phyloP scores from a whole-genome alignment of 2,888 invertebrate genomes.

The Teleiodes luculella region DNA sequence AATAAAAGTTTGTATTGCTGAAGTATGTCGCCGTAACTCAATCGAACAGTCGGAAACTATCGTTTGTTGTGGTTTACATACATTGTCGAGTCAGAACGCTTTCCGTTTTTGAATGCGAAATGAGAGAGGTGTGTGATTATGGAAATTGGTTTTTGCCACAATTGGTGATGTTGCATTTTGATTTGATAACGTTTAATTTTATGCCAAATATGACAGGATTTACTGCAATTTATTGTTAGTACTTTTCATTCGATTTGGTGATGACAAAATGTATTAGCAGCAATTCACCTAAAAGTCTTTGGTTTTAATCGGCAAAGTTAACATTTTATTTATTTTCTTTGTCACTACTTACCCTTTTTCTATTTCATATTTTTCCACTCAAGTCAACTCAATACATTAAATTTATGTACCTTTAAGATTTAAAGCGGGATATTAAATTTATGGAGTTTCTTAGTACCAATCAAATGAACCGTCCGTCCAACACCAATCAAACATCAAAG shows the following conservation, averaged over 20 bases:
- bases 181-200: background rate
- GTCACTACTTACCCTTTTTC: too few species aligned
- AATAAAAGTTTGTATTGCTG: slow-evolving; percentile 25
- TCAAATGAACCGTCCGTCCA: background rate
- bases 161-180: slow-evolving; percentile 6
- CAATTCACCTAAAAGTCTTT: too few species aligned
- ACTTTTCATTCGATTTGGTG: background rate
- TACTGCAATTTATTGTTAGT: background rate
- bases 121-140: slow-evolving; percentile 32
- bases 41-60: slow-evolving; percentile 67
- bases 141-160: slow-evolving; percentile 13
- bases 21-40: slow-evolving; percentile 70
- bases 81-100: slow-evolving; percentile 61
- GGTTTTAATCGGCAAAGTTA: too few species aligned
- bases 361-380: too few species aligned
- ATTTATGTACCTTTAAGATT: too few species aligned
- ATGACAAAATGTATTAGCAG: too few species aligned
- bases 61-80: slow-evolving; percentile 69
- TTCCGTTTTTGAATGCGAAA: slow-evolving; percentile 55
- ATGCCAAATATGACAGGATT: background rate
- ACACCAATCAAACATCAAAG: background rate
- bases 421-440: too few species aligned
- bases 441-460: background rate
- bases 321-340: background rate
- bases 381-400: too few species aligned